Conservation (phyloP, 1,140 invertebrate species). For the Drosophila burlai region DNA sequence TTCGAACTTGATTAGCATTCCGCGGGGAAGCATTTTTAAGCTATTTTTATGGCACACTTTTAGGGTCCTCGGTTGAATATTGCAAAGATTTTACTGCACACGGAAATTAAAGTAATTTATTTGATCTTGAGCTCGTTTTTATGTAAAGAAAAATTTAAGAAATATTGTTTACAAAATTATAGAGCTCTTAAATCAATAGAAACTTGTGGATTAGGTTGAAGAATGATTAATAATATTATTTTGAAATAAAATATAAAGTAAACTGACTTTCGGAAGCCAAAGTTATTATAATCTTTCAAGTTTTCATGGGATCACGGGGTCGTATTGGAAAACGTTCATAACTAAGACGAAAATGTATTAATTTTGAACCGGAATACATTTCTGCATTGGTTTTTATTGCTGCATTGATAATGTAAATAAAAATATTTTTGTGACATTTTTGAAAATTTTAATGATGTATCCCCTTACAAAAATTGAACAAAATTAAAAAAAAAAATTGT, state of each 20-base stretch:
- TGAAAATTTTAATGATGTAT: too few relatives aligned
- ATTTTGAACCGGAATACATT: neutral
- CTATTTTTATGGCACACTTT: slow-evolving; percentile 6
- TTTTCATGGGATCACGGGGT: neutral
- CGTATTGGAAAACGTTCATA: neutral
- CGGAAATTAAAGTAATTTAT: too few relatives aligned
- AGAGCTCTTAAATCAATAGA: rapidly evolving
- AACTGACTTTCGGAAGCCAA: neutral
- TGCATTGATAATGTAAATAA: neutral
- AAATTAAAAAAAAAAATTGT: too few relatives aligned
- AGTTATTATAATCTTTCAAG: neutral
- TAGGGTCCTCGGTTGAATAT: neutral
- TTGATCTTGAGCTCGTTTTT: neutral
- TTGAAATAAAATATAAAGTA: neutral
- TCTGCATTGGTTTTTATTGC: neutral
- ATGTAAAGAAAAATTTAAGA: neutral
- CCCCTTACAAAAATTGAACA: too few relatives aligned
- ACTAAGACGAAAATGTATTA: neutral
- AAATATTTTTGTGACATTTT: neutral
- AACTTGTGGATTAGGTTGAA: neutral
- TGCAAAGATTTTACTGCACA: neutral
- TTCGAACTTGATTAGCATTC: slow-evolving; percentile 32
- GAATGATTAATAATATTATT: neutral
- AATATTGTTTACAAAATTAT: too few relatives aligned
- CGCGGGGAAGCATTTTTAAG: slow-evolving; percentile 6